Evolutionary conservation across 2,888 invertebrate genomes (phyloP).

Genomic region (Diaphora mendica): DNA sequence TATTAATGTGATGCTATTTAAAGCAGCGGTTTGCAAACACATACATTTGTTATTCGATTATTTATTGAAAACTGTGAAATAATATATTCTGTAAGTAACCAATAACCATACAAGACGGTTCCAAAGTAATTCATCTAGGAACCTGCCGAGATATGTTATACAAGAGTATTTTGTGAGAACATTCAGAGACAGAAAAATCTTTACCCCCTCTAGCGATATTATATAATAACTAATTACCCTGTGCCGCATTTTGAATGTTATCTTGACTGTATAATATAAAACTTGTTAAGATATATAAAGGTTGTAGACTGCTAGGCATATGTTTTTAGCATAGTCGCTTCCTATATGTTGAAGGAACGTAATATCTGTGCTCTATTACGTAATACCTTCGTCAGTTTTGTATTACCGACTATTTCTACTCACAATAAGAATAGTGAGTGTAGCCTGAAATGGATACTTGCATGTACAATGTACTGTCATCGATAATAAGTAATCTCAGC

Average conservation of each 20-base stretch:
- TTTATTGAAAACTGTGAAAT: not conserved
- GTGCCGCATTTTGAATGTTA: not conserved
- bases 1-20: not conserved
- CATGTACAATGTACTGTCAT: not conserved
- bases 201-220: not conserved
- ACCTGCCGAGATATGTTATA: not conserved
- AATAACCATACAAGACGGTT: not conserved
- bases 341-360: not conserved
- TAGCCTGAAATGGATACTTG: not conserved
- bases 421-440: not conserved
- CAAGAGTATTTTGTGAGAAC: not conserved
- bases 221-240: not conserved
- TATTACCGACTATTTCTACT: not conserved
- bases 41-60: not conserved
- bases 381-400: not conserved
- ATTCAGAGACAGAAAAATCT: not conserved
- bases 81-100: not conserved
- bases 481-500: not conserved
- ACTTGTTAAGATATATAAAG: not conserved
- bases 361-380: not conserved
- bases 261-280: not conserved
- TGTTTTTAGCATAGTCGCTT: not conserved
- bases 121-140: not conserved
- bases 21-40: not conserved
- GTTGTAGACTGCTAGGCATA: not conserved